Conservation (phyloP, 30 jellyfish, hydroid and myxozoan species). For the Haliclystus octoradiatus region DNA sequence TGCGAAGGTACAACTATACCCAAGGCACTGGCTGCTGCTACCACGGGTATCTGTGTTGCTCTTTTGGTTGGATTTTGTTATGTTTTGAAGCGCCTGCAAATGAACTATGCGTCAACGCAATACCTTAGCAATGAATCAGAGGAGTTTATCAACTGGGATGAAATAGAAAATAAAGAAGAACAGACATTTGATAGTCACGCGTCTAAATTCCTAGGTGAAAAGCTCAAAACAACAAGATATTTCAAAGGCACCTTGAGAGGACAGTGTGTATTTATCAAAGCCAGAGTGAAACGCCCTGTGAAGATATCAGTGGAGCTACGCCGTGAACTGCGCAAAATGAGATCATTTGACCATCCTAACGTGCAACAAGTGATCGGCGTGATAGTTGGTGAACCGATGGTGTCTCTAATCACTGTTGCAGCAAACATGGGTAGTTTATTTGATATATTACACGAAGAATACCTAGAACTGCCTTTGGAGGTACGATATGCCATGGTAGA, state of each 20-base stretch:
- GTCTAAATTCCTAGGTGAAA: conserved; percentile 30
- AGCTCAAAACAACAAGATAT: conserved; percentile 27
- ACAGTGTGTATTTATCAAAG: conserved; percentile 37
- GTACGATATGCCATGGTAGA: conserved; percentile 71
- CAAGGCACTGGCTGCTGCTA: conserved; percentile 48
- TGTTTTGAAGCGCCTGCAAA: conserved; percentile 19
- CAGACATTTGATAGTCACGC: conserved; percentile 11
- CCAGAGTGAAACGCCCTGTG: conserved; percentile 38
- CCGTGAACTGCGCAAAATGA: conserved; percentile 45
- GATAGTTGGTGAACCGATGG: conserved; percentile 57
- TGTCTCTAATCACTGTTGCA: conserved; percentile 49
- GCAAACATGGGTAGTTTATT: conserved; percentile 85
- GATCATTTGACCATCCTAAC: conserved; percentile 46
- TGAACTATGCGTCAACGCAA: neutral
- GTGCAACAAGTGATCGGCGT: conserved; percentile 56
- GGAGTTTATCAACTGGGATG: conserved; percentile 49
- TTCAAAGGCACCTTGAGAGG: conserved; percentile 27
- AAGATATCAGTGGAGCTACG: conserved; percentile 53
- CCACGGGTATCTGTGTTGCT: conserved; percentile 29
- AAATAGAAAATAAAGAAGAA: conserved; percentile 24
- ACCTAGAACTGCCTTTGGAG: conserved; percentile 60
- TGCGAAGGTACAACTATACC: conserved; percentile 48
- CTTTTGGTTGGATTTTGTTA: conserved; percentile 33
- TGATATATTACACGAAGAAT: conserved; percentile 60
- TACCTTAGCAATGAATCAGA: conserved; percentile 28